Evolutionary conservation across 2,113 vertebrate species (phyloP).

Genomic region (Pipa parva): DNA sequence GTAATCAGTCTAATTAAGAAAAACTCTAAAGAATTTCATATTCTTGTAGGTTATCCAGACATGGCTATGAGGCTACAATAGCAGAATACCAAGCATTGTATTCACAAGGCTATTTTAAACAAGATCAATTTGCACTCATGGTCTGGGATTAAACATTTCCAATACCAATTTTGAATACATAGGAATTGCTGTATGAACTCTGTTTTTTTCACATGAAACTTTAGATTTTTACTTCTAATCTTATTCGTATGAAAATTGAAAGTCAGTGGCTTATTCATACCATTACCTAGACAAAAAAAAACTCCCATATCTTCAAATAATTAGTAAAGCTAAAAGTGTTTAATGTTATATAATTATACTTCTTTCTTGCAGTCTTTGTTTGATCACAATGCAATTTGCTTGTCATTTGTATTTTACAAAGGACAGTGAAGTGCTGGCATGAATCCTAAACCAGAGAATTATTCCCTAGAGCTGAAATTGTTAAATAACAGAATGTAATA

Average conservation of each 20-base stretch:
- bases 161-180: conserved; percentile 69
- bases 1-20: too few species aligned
- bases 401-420: conserved; percentile 38
- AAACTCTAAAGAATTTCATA: too few species aligned
- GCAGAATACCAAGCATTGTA: conserved; percentile 74
- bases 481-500: conserved; percentile 45
- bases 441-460: conserved; percentile 33
- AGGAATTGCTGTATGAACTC: conserved; percentile 58
- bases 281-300: conserved; percentile 1
- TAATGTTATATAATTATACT: conserved; percentile 26
- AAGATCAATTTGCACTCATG: conserved; percentile 68
- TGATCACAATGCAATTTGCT: conserved; percentile 42
- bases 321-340: conserved; percentile 10
- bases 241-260: background rate
- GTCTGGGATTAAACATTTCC: conserved; percentile 72
- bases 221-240: conserved; percentile 12
- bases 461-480: conserved; percentile 33
- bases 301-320: background rate
- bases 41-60: too few species aligned
- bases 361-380: conserved; percentile 42
- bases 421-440: conserved; percentile 30
- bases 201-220: conserved; percentile 47
- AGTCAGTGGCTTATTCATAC: background rate
- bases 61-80: conserved; percentile 73
- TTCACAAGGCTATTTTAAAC: conserved; percentile 72